phyloP scores from a whole-genome alignment of 2,113 vertebrate genomes.

The Xiphias gladius region DNA sequence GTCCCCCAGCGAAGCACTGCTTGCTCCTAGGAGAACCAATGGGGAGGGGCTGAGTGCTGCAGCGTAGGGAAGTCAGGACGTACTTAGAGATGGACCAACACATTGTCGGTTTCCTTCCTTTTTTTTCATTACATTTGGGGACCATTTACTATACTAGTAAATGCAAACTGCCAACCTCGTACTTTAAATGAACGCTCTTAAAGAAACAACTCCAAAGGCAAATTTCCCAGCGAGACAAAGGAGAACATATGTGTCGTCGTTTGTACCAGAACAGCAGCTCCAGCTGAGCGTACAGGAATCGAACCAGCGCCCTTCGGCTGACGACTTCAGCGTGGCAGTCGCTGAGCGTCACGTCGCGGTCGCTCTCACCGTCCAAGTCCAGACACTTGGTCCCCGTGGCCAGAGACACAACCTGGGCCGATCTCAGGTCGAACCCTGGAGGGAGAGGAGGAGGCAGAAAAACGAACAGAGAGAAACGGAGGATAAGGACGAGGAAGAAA shows the following conservation, averaged over 20 bases:
- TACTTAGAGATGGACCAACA: too few relatives aligned
- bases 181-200: too few relatives aligned
- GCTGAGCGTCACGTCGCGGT: slow-evolving; percentile 86
- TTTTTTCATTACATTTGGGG: too few relatives aligned
- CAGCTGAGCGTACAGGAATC: slow-evolving; percentile 81
- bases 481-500: neutral
- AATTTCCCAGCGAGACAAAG: neutral
- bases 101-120: too few relatives aligned
- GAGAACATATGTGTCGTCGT: too few relatives aligned
- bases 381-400: slow-evolving; percentile 94
- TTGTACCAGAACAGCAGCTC: slow-evolving; percentile 80
- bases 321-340: slow-evolving; percentile 95
- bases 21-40: too few relatives aligned
- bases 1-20: too few relatives aligned
- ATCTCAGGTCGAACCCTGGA: slow-evolving; percentile 89
- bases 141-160: too few relatives aligned
- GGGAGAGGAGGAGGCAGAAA: neutral
- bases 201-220: too few relatives aligned
- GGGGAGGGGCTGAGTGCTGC: too few relatives aligned
- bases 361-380: slow-evolving; percentile 85
- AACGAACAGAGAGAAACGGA: neutral
- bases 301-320: slow-evolving; percentile 84
- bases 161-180: too few relatives aligned
- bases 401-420: slow-evolving; percentile 92
- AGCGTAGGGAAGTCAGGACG: too few relatives aligned